These are phyloP conservation scores for Schmidtea mediterranea DNA, from an alignment of 1,140 invertebrate genomes.

Conservation along the genomic window DNA sequence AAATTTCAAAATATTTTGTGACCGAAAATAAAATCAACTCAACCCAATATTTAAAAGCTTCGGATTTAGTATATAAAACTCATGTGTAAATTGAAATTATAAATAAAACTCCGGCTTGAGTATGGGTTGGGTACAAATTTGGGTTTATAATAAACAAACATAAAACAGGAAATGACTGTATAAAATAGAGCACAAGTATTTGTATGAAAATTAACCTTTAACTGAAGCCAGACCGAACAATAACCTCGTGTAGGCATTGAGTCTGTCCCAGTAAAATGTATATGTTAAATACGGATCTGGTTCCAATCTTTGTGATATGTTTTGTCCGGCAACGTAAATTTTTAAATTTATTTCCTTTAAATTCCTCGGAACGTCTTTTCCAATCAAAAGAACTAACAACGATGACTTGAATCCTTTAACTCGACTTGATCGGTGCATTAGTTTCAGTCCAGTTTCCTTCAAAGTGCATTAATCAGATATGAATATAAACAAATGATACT, in stretches of 20 bases:
- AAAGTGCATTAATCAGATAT: not conserved
- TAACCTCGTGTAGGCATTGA: constrained; percentile 86
- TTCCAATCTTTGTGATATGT: constrained; percentile 67
- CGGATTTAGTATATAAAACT: too few species aligned
- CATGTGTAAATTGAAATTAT: too few species aligned
- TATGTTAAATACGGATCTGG: constrained; percentile 74
- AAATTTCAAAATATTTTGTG: too few species aligned
- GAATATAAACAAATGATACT: constrained; percentile 49
- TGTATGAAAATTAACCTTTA: constrained; percentile 16
- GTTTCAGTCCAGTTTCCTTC: constrained; percentile 43
- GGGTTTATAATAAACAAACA: too few species aligned
- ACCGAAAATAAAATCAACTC: too few species aligned
- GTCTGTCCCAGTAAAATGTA: constrained; percentile 80
- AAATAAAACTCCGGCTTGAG: too few species aligned
- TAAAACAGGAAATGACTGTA: too few species aligned
- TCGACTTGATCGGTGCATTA: constrained; percentile 71
- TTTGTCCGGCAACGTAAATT: constrained; percentile 61
- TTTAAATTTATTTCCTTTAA: constrained; percentile 57
- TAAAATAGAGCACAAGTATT: too few species aligned
- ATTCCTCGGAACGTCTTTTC: constrained; percentile 42
- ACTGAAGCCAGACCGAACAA: constrained; percentile 35
- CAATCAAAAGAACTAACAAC: constrained; percentile 62
- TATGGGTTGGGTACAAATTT: too few species aligned
- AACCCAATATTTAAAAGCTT: too few species aligned
- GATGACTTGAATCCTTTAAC: constrained; percentile 66